phyloP scores from a whole-genome alignment of 2,797 vertebrate species.

The Rhinichthys osculus region DNA sequence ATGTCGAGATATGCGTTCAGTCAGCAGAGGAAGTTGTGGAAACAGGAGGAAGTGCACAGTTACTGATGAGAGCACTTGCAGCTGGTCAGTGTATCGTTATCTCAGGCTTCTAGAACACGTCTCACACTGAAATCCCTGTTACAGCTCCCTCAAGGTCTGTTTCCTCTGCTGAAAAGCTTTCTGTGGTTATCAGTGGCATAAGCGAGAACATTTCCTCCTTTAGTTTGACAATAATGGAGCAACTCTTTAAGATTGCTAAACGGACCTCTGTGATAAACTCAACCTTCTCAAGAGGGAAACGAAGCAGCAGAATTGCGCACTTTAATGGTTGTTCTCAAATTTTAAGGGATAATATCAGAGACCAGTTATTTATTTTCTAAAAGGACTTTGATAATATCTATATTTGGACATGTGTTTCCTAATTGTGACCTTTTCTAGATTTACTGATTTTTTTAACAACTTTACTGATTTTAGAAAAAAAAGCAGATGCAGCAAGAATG shows the following conservation, averaged over 20 bases:
- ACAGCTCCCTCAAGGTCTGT: not conserved
- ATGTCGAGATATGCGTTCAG: not conserved
- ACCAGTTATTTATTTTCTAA: too few species aligned
- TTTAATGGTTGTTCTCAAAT: not conserved
- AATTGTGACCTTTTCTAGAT: not conserved
- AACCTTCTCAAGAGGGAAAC: not conserved
- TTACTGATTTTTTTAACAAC: not conserved
- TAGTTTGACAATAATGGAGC: not conserved
- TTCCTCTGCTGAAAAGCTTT: constrained; percentile 31
- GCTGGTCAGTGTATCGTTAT: constrained; percentile 8
- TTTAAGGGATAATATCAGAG: not conserved
- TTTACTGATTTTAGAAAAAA: not conserved
- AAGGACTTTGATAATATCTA: not conserved
- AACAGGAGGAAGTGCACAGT: constrained; percentile 24
- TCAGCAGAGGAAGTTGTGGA: constrained; percentile 31
- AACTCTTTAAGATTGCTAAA: constrained; percentile 1
- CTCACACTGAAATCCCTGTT: not conserved
- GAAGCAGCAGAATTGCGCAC: not conserved
- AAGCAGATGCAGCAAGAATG: not conserved
- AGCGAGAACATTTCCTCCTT: constrained; percentile 31
- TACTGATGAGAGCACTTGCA: constrained; percentile 6
- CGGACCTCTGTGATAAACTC: not conserved
- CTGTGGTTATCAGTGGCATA: constrained; percentile 25
- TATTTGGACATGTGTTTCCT: not conserved
- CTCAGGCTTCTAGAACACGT: not conserved